A percentile compares a stretch with the other conserved stretches of the same genome.
phyloP scores from a whole-genome alignment of 2,113 vertebrate species.

The Redunca redunca region DNA sequence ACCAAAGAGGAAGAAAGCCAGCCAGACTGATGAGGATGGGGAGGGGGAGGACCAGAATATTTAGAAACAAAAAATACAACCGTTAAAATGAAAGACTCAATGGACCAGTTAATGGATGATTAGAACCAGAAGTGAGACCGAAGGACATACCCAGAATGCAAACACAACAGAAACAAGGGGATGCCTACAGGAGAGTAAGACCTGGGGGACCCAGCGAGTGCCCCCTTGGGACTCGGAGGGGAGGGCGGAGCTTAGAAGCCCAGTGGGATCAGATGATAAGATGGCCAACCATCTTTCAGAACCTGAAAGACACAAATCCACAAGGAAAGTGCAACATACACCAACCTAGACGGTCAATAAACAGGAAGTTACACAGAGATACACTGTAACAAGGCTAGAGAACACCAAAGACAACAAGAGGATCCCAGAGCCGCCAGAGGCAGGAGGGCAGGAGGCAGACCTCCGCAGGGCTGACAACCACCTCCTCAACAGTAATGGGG shows the following conservation, averaged over 20 bases:
- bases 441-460: neutral
- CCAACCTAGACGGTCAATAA: neutral
- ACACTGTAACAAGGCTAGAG: neutral
- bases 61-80: neutral
- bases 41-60: neutral
- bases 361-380: neutral
- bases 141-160: neutral
- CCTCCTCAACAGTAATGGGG: neutral
- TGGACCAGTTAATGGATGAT: neutral
- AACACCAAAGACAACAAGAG: slow-evolving; percentile 29
- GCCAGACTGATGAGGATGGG: too few relatives aligned
- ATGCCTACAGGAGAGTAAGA: neutral
- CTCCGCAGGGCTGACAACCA: neutral
- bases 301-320: neutral
- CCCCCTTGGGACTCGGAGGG: neutral
- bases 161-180: neutral
- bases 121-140: neutral
- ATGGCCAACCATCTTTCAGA: neutral
- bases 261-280: neutral
- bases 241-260: neutral
- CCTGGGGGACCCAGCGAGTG: neutral
- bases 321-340: neutral
- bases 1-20: neutral
- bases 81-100: neutral
- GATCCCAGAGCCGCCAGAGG: neutral